Percentiles rank a stretch among this genome's conserved stretches.
Evolutionary conservation across 2,113 vertebrate species (phyloP).

Genomic region (Accipiter virgatus): DNA sequence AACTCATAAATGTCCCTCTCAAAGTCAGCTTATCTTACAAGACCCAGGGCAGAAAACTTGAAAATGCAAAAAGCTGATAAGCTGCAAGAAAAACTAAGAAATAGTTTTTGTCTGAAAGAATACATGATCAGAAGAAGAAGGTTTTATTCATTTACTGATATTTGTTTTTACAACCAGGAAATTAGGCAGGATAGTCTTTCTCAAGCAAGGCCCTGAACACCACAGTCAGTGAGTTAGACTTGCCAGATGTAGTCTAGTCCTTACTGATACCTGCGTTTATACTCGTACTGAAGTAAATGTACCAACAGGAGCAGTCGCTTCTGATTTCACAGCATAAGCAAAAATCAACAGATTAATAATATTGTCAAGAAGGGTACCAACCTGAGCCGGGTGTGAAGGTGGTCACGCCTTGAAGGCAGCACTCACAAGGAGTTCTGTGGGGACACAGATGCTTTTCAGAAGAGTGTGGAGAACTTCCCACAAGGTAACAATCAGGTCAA

Average conservation of each 20-base stretch:
- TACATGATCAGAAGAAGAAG: not conserved
- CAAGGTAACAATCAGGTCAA: not conserved
- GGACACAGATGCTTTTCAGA: not conserved
- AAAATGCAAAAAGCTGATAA: not conserved
- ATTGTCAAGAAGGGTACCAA: not conserved
- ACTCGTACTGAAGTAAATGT: fast-evolving
- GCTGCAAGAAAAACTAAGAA: not conserved
- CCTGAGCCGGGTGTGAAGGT: not conserved
- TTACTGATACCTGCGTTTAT: not conserved
- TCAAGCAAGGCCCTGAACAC: not conserved
- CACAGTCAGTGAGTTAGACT: not conserved
- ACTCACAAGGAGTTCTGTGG: not conserved
- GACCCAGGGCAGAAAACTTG: not conserved
- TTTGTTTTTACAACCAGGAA: not conserved
- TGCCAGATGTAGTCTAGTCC: not conserved
- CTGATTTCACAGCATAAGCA: not conserved
- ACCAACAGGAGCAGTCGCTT: fast-evolving
- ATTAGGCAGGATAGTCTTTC: not conserved
- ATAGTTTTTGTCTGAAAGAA: not conserved
- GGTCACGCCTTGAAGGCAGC: not conserved
- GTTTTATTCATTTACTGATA: not conserved
- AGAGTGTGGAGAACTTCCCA: not conserved
- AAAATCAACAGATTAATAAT: too few relatives aligned
- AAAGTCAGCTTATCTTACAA: not conserved
- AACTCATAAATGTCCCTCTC: not conserved